phyloP scores from a whole-genome alignment of 2,113 vertebrate species.

The Megalops atlanticus region DNA sequence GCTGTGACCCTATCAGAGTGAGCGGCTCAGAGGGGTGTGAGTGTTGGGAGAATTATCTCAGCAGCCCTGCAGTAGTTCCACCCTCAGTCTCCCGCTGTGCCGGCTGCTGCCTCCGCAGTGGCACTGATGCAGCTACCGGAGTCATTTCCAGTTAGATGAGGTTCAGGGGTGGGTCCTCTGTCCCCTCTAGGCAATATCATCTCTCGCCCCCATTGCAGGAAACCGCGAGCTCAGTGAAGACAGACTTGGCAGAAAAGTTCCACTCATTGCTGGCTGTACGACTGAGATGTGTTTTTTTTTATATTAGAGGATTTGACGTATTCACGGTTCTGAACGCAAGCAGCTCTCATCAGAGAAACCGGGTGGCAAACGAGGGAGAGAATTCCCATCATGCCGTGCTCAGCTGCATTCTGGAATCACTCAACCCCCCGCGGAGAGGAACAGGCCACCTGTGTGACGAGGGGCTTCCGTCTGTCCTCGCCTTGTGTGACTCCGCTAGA shows the following conservation, averaged over 20 bases:
- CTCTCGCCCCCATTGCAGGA: constrained; percentile 22
- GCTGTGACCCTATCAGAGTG: constrained; percentile 46
- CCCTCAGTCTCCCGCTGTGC: background rate
- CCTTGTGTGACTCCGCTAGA: background rate
- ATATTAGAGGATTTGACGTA: constrained; percentile 48
- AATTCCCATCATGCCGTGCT: constrained; percentile 35
- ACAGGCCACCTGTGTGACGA: background rate
- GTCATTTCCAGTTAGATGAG: constrained; percentile 37
- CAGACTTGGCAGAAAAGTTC: constrained; percentile 51
- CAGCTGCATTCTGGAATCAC: constrained; percentile 39
- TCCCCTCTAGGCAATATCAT: constrained; percentile 39
- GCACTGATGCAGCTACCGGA: constrained; percentile 46
- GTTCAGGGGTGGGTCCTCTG: constrained; percentile 48
- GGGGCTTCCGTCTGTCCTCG: background rate
- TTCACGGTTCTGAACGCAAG: constrained; percentile 47
- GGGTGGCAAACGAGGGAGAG: constrained; percentile 50
- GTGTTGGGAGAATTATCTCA: background rate
- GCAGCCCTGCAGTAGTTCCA: background rate
- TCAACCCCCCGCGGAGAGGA: constrained; percentile 7
- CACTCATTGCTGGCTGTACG: constrained; percentile 50
- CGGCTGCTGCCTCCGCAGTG: constrained; percentile 23
- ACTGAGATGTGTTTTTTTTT: constrained; percentile 65
- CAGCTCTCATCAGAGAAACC: constrained; percentile 40
- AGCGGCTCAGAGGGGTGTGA: background rate
- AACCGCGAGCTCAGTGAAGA: constrained; percentile 46